Base-by-base conservation (phyloP, 2,797 vertebrate species). In the Rhyacichthys aspro region DNA sequence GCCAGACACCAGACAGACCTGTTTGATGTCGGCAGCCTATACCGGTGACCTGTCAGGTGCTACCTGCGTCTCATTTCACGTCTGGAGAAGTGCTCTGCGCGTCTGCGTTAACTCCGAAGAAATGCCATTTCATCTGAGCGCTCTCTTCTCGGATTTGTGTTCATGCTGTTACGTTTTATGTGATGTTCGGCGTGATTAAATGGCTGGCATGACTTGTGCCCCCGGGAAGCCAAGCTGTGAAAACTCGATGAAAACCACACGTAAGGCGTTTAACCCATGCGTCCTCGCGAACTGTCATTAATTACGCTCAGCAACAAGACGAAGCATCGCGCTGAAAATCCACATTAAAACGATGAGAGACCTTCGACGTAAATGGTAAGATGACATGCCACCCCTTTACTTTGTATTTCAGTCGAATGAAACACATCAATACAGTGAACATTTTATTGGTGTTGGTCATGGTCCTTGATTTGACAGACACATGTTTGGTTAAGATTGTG, bases 121-220 rank as follows among this genome's bases (percentile, higher is more conserved):
- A 68, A 73, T 70, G 71, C 60, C 71, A 53, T 58, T 71, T 78
- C 70, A 69, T 70, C 63, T 32, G 37, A 75, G 54, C 63, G 53
- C 74, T 80, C 69, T 55, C 16, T 33, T 17, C 36, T 55, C 34
- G 17, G 50, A 39, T 39, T 23, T 53, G 17, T 14, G 17, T 39
- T 9, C 11, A 23, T 36, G 12, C 50, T 39, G 34, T 43, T 8
- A 50, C 67, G 39, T 52, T n/a, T 56, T 11, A 18, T 5, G 41
- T 34, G 1, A 28, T 10, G 38, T 57, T 33, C 37, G 36, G 12
- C 33, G 9, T 62, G 74, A 75, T 41, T 79, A 72, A 76, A 66
- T 32, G 73, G 49, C 58, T 77, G 73, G 71, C 72, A 79, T 83
- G 82, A 85, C 69, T 75, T 74, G 75, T 75, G 82, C 68, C 72